These are phyloP conservation scores for Heliopora coerulea DNA, from an alignment of 92 coral and sea anemone genomes.

Conservation along the genomic window DNA sequence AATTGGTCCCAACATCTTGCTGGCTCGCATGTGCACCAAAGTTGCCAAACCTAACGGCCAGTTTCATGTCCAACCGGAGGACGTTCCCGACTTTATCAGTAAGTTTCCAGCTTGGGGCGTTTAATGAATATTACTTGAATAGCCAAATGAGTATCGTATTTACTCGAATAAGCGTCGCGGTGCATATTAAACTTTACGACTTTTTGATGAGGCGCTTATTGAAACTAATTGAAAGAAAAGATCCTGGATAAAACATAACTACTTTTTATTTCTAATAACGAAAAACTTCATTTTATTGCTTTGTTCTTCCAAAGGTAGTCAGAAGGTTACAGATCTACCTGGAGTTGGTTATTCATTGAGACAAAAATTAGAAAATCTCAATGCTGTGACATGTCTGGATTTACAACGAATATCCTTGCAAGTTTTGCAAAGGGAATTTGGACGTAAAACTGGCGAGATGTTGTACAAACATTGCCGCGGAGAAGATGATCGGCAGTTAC, in stretches of 20 bases:
- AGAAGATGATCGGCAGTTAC: slow-evolving; percentile 75
- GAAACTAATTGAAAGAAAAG: too few relatives aligned
- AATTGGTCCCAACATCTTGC: slow-evolving; percentile 66
- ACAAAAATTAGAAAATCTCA: slow-evolving; percentile 64
- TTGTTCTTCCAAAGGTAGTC: slow-evolving; percentile 53
- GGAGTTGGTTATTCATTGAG: slow-evolving; percentile 86
- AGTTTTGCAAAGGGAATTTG: slow-evolving; percentile 75
- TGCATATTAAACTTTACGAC: too few relatives aligned
- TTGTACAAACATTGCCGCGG: slow-evolving; percentile 78
- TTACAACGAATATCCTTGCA: slow-evolving; percentile 75
- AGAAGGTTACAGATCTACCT: slow-evolving; percentile 83
- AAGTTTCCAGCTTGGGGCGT: too few relatives aligned
- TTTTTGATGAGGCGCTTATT: too few relatives aligned
- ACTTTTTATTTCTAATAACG: too few relatives aligned
- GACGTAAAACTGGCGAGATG: slow-evolving; percentile 77
- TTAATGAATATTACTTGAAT: too few relatives aligned
- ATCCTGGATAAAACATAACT: too few relatives aligned
- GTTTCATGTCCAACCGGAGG: slow-evolving; percentile 56
- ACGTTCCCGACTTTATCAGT: slow-evolving; percentile 75
- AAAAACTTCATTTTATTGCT: too few relatives aligned
- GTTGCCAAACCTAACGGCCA: slow-evolving; percentile 92
- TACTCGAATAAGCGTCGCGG: too few relatives aligned
- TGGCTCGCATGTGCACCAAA: slow-evolving; percentile 93
- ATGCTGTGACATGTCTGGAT: slow-evolving; percentile 69
- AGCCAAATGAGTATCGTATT: too few relatives aligned